Evolutionary conservation across 2,113 vertebrate genomes (phyloP).

Genomic region (Siniperca chuatsi): DNA sequence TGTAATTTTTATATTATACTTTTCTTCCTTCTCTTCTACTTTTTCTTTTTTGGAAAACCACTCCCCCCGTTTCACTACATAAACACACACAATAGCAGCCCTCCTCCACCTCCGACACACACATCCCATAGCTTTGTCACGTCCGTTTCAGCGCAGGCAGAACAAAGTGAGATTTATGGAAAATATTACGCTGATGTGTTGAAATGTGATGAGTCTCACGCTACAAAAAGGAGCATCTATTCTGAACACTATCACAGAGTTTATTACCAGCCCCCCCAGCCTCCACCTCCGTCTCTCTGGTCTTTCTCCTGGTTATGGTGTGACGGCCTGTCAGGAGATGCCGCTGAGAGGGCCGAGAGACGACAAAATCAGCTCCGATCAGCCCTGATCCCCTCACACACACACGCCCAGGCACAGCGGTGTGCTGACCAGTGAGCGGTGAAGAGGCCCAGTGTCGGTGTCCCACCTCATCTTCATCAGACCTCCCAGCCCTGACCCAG

Average conservation of each 20-base stretch:
- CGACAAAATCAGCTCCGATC: slow-evolving; percentile 69
- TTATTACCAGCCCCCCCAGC: neutral
- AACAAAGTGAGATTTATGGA: too few relatives aligned
- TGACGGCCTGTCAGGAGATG: slow-evolving; percentile 71
- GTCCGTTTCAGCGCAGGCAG: neutral
- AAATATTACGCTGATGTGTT: too few relatives aligned
- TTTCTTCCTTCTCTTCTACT: too few relatives aligned
- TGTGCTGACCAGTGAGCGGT: slow-evolving; percentile 64
- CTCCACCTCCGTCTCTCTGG: slow-evolving; percentile 12
- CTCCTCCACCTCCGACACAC: neutral
- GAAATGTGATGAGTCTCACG: neutral
- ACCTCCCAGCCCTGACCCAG: slow-evolving; percentile 76
- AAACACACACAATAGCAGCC: neutral
- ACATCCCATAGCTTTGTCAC: neutral
- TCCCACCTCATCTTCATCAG: slow-evolving; percentile 80
- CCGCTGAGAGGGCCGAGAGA: slow-evolving; percentile 44
- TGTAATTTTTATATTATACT: too few relatives aligned
- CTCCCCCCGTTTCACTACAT: neutral
- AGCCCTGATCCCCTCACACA: slow-evolving; percentile 54
- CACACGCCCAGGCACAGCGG: slow-evolving; percentile 33
- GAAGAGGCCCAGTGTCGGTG: slow-evolving; percentile 63
- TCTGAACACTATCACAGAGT: neutral
- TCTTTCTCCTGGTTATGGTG: slow-evolving; percentile 44
- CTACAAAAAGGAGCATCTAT: neutral
- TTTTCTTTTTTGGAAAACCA: neutral